Base-by-base conservation (phyloP, 2,797 vertebrate genomes). In the Erithacus rubecula region DNA sequence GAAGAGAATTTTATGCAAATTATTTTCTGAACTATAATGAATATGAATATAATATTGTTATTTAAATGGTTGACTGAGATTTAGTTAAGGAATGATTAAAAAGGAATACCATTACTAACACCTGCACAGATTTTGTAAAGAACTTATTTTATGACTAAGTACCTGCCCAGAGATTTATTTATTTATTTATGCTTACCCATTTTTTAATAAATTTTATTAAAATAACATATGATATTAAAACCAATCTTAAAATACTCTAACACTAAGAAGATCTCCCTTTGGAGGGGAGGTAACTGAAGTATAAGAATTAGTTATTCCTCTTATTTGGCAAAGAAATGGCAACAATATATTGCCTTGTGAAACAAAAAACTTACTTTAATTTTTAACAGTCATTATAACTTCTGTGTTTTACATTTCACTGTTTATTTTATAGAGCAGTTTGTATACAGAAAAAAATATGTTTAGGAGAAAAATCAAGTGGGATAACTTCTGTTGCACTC, bases 351-450 rank as follows among this genome's bases (percentile, higher is more conserved):
- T 71, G 46, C 21, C 34, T 46, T 64, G 26, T 30, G 26, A 83
- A 92, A 72, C 22, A 78, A 60, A 91, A 53, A 32, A 5, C 9
- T 75, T 44, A 41, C 37, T 92, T 82, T 44, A 26, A 83, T 90
- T 68, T 69, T 4, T 26, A 90, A 49, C 11, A 86, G n/a, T 39
- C 41, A 68, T 12, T 60, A 14, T 32, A 87, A 67, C 21, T 63
- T 34, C 41, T 0, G 0, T 12, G 36, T 10, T 81, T 59, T 34
- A 68, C 3, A 34, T 2, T 24, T 22, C 1, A 1, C 4, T 56
- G 43, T 39, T 65, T 78, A 64, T 75, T 78, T 70, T 56, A 27
- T 39, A 53, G 22, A 91, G 15, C 19, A 88, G 11, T 41, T 78
- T 24, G 1, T 32, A 58, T 8, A 49, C 3, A 43, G 46, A 7